Conservation (phyloP, 1,140 invertebrate genomes). For the Mactra quadrangularis region DNA sequence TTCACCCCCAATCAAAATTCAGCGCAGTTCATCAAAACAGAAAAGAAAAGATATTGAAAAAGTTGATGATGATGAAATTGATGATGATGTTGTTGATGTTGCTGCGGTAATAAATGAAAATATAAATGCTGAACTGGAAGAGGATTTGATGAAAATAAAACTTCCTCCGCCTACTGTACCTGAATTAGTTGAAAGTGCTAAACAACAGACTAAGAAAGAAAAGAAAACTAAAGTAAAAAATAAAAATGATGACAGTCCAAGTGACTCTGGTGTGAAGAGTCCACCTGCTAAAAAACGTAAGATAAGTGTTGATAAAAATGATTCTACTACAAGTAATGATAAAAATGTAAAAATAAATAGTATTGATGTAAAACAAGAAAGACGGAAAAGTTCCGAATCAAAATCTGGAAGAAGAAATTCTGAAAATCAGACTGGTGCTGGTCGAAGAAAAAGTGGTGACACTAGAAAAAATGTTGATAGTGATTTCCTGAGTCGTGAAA, state of each 20-base stretch:
- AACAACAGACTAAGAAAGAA: conserved; percentile 17
- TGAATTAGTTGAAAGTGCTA: background rate
- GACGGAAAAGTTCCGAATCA: conserved; percentile 31
- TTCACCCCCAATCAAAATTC: conserved; percentile 39
- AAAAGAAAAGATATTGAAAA: background rate
- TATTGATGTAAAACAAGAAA: conserved; percentile 21
- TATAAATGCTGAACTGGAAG: conserved; percentile 26
- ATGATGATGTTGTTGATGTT: conserved; percentile 2
- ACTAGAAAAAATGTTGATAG: background rate
- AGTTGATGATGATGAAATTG: background rate
- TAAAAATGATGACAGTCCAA: conserved; percentile 5
- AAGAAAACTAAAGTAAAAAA: background rate
- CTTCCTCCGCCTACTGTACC: background rate
- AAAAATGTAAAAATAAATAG: conserved; percentile 19
- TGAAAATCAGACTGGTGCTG: background rate
- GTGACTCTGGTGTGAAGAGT: background rate
- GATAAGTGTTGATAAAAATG: conserved; percentile 21
- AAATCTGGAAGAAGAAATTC: conserved; percentile 21
- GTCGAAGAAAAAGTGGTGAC: conserved; percentile 20
- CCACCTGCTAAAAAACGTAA: conserved; percentile 19
- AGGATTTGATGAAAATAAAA: conserved; percentile 43
- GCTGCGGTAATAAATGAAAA: background rate
- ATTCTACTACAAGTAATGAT: background rate
- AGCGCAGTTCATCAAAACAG: background rate
- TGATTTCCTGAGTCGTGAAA: conserved; percentile 26